These are phyloP conservation scores for Lamprotornis superbus DNA, from an alignment of 2,113 vertebrate genomes.

Conservation along the genomic window DNA sequence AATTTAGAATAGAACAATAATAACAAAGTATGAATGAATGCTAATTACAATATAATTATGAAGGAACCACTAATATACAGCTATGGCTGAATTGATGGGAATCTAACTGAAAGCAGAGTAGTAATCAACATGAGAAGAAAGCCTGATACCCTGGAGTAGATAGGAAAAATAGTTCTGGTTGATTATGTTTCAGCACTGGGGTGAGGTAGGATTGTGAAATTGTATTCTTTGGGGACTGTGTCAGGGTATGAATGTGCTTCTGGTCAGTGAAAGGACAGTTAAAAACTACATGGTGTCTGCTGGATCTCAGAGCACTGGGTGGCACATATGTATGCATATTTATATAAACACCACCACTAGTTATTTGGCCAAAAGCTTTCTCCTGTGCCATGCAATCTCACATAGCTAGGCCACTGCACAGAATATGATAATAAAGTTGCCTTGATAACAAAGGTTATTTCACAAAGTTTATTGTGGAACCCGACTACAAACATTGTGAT, in stretches of 20 bases:
- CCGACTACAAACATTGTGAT: accelerated
- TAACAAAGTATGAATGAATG: background rate
- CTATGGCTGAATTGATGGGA: background rate
- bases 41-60: background rate
- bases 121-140: background rate
- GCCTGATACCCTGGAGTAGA: background rate
- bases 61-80: background rate
- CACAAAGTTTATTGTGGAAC: background rate
- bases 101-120: background rate
- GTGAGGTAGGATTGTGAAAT: background rate
- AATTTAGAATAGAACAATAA: background rate
- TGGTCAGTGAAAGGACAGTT: background rate
- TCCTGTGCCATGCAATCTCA: accelerated
- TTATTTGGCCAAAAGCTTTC: background rate
- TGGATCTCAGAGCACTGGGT: background rate
- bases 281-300: background rate
- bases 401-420: accelerated
- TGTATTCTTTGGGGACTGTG: background rate
- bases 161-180: background rate
- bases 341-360: background rate
- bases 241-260: background rate
- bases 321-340: background rate
- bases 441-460: background rate
- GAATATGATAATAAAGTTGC: background rate
- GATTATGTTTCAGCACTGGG: background rate